These are phyloP conservation scores for Platyrinchus mystaceus DNA, from an alignment of 2,797 vertebrate species.

Conservation along the genomic window DNA sequence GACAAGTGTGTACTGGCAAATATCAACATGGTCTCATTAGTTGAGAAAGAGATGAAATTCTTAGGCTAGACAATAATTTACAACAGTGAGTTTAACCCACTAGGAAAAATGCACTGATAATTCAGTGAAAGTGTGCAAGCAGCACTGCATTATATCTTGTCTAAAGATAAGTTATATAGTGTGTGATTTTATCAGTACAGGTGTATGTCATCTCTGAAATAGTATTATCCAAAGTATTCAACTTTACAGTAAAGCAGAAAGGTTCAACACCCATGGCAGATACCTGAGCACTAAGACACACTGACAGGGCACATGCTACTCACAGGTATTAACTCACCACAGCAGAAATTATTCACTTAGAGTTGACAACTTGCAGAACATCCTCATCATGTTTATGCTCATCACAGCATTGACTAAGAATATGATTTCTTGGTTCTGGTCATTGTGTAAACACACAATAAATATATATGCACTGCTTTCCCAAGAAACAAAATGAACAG, in stretches of 20 bases:
- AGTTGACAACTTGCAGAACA: not conserved
- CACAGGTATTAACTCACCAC: not conserved
- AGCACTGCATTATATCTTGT: not conserved
- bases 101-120: not conserved
- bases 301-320: not conserved
- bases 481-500: not conserved
- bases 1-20: not conserved
- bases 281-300: not conserved
- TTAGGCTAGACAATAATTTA: not conserved
- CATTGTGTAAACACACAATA: not conserved
- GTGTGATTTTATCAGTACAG: constrained; percentile 23
- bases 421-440: fast-evolving
- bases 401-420: not conserved
- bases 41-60: not conserved
- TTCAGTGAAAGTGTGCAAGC: constrained; percentile 26
- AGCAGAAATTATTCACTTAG: not conserved
- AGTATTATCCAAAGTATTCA: constrained; percentile 22
- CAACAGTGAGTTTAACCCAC: not conserved
- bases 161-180: constrained; percentile 21
- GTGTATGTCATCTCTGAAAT: constrained; percentile 38
- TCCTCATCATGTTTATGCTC: not conserved
- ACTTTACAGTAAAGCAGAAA: not conserved
- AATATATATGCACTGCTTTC: not conserved
- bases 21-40: not conserved
- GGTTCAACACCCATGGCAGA: not conserved